These are phyloP conservation scores for Eledone cirrhosa DNA, from an alignment of 2,888 invertebrate species.

Conservation along the genomic window DNA sequence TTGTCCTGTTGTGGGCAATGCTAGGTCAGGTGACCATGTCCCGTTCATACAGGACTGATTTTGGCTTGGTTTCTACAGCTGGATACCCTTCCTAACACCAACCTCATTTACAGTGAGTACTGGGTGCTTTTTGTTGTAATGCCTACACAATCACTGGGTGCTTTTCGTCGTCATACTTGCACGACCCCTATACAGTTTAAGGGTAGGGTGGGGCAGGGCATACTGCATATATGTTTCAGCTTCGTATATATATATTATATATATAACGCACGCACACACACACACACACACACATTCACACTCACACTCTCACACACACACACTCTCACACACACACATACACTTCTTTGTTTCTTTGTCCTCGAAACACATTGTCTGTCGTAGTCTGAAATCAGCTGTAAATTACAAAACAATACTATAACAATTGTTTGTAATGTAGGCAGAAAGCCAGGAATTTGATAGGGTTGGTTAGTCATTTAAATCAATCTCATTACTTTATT, in stretches of 20 bases:
- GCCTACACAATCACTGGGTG: too few relatives aligned
- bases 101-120: too few relatives aligned
- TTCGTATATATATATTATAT: background rate
- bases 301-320: background rate
- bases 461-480: background rate
- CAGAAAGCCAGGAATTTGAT: background rate
- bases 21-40: too few relatives aligned
- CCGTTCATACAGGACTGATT: too few relatives aligned
- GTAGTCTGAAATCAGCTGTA: background rate
- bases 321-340: background rate
- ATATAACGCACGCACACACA: background rate
- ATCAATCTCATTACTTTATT: background rate
- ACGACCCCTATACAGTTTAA: too few relatives aligned
- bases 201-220: too few relatives aligned
- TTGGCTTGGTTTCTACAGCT: too few relatives aligned
- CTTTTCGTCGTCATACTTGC: too few relatives aligned
- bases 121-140: too few relatives aligned
- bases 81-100: too few relatives aligned
- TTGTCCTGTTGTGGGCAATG: too few relatives aligned
- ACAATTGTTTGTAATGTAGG: background rate
- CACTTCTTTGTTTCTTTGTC: background rate
- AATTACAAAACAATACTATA: background rate
- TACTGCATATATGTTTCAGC: too few relatives aligned
- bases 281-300: background rate
- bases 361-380: background rate